Evolutionary conservation across 1,140 invertebrate genomes (phyloP).

Genomic region (Himalopsyche phryganea): DNA sequence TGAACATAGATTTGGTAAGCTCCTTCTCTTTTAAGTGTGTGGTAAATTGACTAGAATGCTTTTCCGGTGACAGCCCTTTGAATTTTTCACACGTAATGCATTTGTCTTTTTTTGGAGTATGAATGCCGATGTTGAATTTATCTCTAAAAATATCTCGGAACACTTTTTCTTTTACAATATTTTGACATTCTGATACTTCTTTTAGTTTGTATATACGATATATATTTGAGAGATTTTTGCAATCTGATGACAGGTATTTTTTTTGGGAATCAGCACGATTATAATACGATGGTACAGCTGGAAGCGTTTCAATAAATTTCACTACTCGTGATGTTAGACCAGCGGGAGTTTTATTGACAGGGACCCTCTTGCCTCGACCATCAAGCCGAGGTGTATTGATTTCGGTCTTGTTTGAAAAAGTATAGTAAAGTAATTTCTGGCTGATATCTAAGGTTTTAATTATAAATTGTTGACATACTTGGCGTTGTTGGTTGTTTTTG

Average conservation of each 20-base stretch:
- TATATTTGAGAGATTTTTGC: conserved; percentile 32
- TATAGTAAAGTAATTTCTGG: no score
- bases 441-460: no score
- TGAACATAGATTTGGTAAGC: conserved; percentile 19
- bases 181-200: conserved; percentile 5
- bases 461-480: no score
- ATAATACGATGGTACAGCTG: conserved; percentile 34
- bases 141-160: conserved; percentile 33
- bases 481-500: no score
- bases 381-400: no score
- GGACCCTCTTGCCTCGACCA: conserved; percentile 28
- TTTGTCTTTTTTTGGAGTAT: conserved; percentile 37
- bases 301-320: conserved; percentile 31
- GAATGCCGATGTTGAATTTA: conserved; percentile 36
- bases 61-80: not conserved
- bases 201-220: conserved; percentile 16
- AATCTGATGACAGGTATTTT: conserved; percentile 30
- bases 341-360: conserved; percentile 30
- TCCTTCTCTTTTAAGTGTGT: conserved; percentile 7
- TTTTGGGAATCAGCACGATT: conserved; percentile 22
- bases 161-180: conserved; percentile 29
- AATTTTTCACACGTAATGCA: conserved; percentile 16
- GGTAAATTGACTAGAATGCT: not conserved
- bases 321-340: conserved; percentile 4
- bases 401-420: no score